phyloP scores from a whole-genome alignment of 2,113 vertebrate species.

The Danio rerio region GRCz12tu NC_133198.1:49080501-49081000 shows the following conservation, averaged over 20 bases:
- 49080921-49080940: no score
- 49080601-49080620: neutral
- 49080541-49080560: neutral
- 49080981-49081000: no score
- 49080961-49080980: no score
- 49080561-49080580: neutral
- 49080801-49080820: no score
- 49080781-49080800: neutral
- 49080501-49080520: neutral
- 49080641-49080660: neutral
- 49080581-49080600: neutral
- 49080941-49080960: no score
- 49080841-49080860: no score
- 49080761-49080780: neutral
- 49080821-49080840: no score
- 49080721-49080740: neutral
- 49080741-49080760: slow-evolving; percentile 13
- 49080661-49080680: neutral
- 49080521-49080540: neutral
- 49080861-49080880: no score
- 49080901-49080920: no score
- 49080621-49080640: neutral
- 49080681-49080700: neutral
- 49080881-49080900: no score
- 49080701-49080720: neutral